Percentiles rank a stretch among this genome's conserved stretches.
These are phyloP conservation scores for Spongilla lacustris DNA, from an alignment of 37 sponge, comb jelly and placozoan genomes.

Conservation along the genomic window DNA sequence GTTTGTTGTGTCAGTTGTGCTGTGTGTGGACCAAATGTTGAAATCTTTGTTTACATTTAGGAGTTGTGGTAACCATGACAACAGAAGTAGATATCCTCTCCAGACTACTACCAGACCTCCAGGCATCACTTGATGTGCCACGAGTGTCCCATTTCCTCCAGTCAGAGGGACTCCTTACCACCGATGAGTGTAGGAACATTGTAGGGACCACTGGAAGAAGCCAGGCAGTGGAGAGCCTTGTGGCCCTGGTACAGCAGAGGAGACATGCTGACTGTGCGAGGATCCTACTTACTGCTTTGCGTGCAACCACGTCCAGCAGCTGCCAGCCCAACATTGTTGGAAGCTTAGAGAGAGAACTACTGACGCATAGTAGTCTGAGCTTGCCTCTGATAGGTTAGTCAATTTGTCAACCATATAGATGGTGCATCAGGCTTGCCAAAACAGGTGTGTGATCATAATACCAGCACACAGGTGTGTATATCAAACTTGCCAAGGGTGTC, in stretches of 20 bases:
- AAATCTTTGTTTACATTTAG: too few species aligned
- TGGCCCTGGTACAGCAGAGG: not conserved
- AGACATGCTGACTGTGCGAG: not conserved
- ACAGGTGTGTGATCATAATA: not conserved
- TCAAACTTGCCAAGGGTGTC: not conserved
- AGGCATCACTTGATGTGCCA: not conserved
- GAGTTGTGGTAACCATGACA: not conserved
- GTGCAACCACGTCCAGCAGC: not conserved
- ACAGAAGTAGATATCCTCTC: not conserved
- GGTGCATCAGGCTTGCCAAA: not conserved
- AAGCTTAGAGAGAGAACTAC: not conserved
- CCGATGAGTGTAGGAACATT: not conserved
- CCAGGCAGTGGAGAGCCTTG: not conserved
- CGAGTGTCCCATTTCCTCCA: not conserved
- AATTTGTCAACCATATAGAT: not conserved
- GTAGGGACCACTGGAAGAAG: not conserved
- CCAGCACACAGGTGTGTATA: not conserved
- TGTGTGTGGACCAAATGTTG: too few species aligned
- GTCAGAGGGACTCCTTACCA: not conserved
- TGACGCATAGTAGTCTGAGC: not conserved
- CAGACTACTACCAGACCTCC: not conserved
- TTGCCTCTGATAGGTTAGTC: not conserved
- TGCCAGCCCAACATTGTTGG: not conserved
- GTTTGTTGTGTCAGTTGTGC: too few species aligned
- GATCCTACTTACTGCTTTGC: not conserved